These are phyloP conservation scores for Pentalonia nigronervosa DNA, from an alignment of 1,140 invertebrate species.

Conservation along the genomic window DNA sequence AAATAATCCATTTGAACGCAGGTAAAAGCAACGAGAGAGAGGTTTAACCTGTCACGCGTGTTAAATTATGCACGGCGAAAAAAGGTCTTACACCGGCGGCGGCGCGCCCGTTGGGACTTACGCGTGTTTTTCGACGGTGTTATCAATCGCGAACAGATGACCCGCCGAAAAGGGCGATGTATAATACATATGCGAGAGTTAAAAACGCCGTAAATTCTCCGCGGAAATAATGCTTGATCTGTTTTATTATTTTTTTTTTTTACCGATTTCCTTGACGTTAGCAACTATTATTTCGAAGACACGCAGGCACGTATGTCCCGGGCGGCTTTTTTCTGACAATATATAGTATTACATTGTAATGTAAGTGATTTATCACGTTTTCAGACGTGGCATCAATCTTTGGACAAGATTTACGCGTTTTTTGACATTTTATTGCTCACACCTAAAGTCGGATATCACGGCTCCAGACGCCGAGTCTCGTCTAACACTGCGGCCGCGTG, in stretches of 20 bases:
- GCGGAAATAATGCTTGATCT: neutral
- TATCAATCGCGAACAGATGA: constrained; percentile 22
- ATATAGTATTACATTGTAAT: neutral
- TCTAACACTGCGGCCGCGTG: neutral
- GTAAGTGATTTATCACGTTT: neutral
- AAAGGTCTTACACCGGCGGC: neutral
- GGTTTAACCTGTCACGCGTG: constrained; percentile 8
- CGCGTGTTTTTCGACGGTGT: neutral
- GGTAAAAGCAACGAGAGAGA: neutral
- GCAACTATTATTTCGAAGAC: neutral
- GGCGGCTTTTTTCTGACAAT: neutral
- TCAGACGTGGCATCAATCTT: neutral
- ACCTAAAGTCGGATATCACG: neutral
- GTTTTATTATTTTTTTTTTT: neutral
- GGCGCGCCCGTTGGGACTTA: neutral
- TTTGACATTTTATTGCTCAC: neutral
- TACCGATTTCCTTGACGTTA: neutral
- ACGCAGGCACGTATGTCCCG: neutral
- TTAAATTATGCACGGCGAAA: neutral
- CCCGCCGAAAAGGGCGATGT: neutral
- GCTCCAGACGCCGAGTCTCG: neutral
- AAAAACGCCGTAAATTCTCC: neutral
- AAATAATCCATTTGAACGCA: neutral
- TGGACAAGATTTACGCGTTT: neutral
- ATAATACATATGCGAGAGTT: neutral